Percentiles rank a stretch among this genome's conserved stretches.
phyloP scores from a whole-genome alignment of 2,888 invertebrate species.

The Creontiades dilutus region DNA sequence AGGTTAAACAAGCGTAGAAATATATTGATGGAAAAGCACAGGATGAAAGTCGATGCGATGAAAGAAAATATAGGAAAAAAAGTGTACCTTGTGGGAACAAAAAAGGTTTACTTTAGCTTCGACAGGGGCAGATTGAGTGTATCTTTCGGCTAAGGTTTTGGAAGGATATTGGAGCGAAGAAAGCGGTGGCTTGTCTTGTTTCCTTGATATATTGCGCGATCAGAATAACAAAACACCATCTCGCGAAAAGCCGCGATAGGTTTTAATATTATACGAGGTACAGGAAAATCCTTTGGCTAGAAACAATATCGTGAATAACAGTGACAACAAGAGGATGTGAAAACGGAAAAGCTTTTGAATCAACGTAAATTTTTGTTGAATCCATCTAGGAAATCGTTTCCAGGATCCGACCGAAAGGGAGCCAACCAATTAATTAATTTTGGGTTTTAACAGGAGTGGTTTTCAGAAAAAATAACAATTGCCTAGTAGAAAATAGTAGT shows the following conservation, averaged over 20 bases:
- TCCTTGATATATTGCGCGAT: slow-evolving; percentile 20
- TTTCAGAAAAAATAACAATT: too few species aligned
- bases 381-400: too few species aligned
- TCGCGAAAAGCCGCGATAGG: slow-evolving; percentile 29
- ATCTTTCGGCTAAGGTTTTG: slow-evolving; percentile 21
- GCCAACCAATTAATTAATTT: too few species aligned
- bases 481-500: too few species aligned
- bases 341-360: too few species aligned
- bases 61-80: background rate
- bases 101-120: slow-evolving; percentile 23
- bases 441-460: too few species aligned
- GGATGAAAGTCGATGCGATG: background rate
- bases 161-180: background rate
- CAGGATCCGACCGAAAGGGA: too few species aligned
- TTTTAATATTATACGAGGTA: background rate
- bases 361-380: too few species aligned
- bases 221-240: slow-evolving; percentile 14
- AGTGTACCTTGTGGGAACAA: background rate
- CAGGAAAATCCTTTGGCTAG: background rate
- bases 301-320: background rate
- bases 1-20: slow-evolving; percentile 1
- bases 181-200: background rate
- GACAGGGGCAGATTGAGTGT: slow-evolving; percentile 21
- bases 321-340: background rate
- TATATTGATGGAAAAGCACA: background rate